These are phyloP conservation scores for Chymomyza caudatula DNA, from an alignment of 2,888 invertebrate species.

Conservation along the genomic window DNA sequence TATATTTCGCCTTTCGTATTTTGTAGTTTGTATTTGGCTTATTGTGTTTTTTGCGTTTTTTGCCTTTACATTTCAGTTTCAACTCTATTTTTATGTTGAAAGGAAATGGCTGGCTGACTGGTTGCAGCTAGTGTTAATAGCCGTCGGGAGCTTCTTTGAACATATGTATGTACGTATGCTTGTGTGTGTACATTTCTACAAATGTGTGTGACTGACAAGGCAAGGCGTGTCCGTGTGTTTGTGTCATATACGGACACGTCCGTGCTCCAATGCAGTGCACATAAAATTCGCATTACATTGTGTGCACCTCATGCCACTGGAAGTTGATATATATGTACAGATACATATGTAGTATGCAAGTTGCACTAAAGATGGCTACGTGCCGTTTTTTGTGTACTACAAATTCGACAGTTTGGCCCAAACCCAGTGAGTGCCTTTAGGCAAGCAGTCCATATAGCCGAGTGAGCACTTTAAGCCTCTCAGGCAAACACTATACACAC, in stretches of 20 bases:
- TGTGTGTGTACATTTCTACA: too few relatives aligned
- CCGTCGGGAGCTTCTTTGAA: conserved; percentile 61
- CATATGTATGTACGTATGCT: conserved; percentile 5
- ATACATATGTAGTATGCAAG: conserved; percentile 48
- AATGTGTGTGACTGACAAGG: neutral
- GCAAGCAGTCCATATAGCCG: conserved; percentile 43
- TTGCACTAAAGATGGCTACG: conserved; percentile 47
- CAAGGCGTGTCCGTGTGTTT: neutral
- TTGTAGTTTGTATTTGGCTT: conserved; percentile 34
- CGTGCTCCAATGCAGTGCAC: conserved; percentile 19
- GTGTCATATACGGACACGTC: conserved; percentile 17
- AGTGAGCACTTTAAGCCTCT: conserved; percentile 46
- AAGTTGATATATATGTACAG: conserved; percentile 54
- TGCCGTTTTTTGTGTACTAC: conserved; percentile 54
- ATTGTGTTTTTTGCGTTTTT: conserved; percentile 43
- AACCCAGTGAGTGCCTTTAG: conserved; percentile 20
- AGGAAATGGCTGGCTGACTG: conserved; percentile 42
- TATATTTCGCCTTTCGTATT: conserved; percentile 32
- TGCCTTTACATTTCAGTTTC: neutral
- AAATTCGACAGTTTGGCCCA: conserved; percentile 48
- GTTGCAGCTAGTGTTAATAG: conserved; percentile 54
- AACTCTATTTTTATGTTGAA: conserved; percentile 36
- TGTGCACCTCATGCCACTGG: conserved; percentile 25
- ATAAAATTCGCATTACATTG: conserved; percentile 47
- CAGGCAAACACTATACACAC: conserved; percentile 12